phyloP scores from a whole-genome alignment of 2,797 vertebrate genomes.

The Pelochelys cantorii region DNA sequence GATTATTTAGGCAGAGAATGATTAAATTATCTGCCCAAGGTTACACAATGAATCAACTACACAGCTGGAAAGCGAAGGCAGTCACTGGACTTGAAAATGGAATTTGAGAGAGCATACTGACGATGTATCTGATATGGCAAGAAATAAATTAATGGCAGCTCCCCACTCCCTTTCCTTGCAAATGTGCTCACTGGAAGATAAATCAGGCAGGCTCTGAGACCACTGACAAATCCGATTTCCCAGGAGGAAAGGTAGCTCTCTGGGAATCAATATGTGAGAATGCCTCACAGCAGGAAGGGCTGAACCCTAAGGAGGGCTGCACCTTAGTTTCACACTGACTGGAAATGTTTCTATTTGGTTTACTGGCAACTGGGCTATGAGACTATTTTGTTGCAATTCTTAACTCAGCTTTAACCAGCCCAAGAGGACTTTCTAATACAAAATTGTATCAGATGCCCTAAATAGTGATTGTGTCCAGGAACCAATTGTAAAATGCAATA shows the following conservation, averaged over 20 bases:
- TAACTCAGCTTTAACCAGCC: neutral
- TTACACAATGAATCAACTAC: neutral
- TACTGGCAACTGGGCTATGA: neutral
- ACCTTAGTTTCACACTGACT: too few species aligned
- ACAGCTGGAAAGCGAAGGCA: neutral
- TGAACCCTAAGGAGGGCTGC: neutral
- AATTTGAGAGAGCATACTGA: neutral
- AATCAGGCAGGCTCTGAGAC: neutral
- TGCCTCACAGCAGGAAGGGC: neutral
- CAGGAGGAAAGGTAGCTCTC: neutral
- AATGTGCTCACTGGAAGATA: neutral
- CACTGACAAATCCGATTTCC: neutral
- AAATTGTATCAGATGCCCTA: neutral
- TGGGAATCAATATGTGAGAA: neutral
- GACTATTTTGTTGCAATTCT: accelerated
- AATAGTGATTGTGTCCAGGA: neutral
- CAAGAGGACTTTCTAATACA: neutral
- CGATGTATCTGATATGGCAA: neutral
- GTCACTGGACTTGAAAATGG: neutral
- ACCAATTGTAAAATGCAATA: neutral
- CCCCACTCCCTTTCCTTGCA: neutral
- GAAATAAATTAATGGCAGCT: neutral
- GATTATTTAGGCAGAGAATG: accelerated
- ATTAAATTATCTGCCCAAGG: accelerated
- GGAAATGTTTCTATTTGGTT: neutral